A percentile compares a stretch with the other conserved stretches of the same genome.
These are phyloP conservation scores for Drosophila differens DNA, from an alignment of 2,888 invertebrate species.

Conservation along the genomic window DNA sequence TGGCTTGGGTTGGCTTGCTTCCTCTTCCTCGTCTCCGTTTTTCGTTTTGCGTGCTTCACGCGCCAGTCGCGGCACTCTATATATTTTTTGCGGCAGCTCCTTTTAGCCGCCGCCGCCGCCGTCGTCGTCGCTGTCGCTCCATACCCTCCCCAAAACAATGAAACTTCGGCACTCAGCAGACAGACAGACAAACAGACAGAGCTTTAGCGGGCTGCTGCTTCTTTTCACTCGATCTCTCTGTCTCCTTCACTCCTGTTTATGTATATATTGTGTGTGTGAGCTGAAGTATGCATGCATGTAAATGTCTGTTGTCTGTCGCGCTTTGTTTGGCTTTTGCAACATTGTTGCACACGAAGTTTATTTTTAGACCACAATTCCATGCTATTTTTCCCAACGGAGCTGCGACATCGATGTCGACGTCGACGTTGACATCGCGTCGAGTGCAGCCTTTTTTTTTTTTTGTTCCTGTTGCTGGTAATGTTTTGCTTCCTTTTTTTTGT, in stretches of 20 bases:
- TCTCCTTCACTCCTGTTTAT: constrained; percentile 8
- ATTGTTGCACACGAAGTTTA: constrained; percentile 75
- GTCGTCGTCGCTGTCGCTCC: constrained; percentile 28
- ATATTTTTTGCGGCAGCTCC: constrained; percentile 64
- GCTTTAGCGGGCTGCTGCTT: constrained; percentile 29
- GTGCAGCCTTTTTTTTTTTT: constrained; percentile 23
- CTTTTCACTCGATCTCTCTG: constrained; percentile 12
- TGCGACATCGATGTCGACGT: constrained; percentile 14
- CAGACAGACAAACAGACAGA: constrained; percentile 38
- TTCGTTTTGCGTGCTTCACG: constrained; percentile 71
- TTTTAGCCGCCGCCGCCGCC: constrained; percentile 57
- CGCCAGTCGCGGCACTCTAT: constrained; percentile 69
- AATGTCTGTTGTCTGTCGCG: constrained; percentile 44
- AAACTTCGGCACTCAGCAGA: constrained; percentile 56
- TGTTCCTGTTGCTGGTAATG: constrained; percentile 41
- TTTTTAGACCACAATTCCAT: constrained; percentile 76
- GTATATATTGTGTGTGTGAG: constrained; percentile 4
- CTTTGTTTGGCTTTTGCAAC: constrained; percentile 74
- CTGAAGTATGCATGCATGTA: constrained; percentile 16
- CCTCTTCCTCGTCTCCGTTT: constrained; percentile 28
- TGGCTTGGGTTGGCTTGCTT: constrained; percentile 29
- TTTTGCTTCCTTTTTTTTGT: constrained; percentile 36
- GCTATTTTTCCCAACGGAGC: constrained; percentile 59
- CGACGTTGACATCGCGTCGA: constrained; percentile 43
- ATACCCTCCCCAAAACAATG: constrained; percentile 71